Conservation (phyloP, 35 echinoderm and acorn worm genomes). For the Stichopus chloronotus region DNA sequence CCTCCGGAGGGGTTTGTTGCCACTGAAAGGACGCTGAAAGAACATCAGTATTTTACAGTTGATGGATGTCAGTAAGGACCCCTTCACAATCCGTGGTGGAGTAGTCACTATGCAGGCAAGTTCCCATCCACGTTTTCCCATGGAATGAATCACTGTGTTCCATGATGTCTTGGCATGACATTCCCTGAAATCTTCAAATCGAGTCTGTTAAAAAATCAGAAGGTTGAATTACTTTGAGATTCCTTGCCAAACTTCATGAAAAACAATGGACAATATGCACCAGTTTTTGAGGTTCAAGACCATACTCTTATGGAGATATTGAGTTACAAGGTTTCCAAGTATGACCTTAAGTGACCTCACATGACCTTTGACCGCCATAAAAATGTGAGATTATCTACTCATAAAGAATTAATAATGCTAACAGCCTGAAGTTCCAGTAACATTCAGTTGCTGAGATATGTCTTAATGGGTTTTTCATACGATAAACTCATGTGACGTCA, state of each 20-base stretch:
- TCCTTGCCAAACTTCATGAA: too few relatives aligned
- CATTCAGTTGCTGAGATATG: too few relatives aligned
- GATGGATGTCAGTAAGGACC: constrained; percentile 31
- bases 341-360: too few relatives aligned
- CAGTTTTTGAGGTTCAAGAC: background rate
- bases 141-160: constrained; percentile 30
- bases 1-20: constrained; percentile 34
- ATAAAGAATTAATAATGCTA: too few relatives aligned
- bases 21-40: constrained; percentile 50
- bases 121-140: constrained; percentile 49
- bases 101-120: constrained; percentile 52
- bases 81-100: constrained; percentile 33
- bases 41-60: constrained; percentile 52
- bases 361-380: too few relatives aligned
- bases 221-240: background rate
- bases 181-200: constrained; percentile 44
- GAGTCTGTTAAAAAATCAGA: constrained; percentile 3
- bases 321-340: too few relatives aligned
- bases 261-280: background rate
- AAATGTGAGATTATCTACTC: too few relatives aligned
- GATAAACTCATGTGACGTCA: too few relatives aligned
- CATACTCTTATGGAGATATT: too few relatives aligned
- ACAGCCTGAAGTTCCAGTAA: too few relatives aligned
- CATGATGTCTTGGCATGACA: constrained; percentile 51
- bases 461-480: too few relatives aligned